A percentile compares a stretch with the other conserved stretches of the same genome.
Evolutionary conservation across 1,140 invertebrate genomes (phyloP).

Genomic region (Conus betulinus): DNA sequence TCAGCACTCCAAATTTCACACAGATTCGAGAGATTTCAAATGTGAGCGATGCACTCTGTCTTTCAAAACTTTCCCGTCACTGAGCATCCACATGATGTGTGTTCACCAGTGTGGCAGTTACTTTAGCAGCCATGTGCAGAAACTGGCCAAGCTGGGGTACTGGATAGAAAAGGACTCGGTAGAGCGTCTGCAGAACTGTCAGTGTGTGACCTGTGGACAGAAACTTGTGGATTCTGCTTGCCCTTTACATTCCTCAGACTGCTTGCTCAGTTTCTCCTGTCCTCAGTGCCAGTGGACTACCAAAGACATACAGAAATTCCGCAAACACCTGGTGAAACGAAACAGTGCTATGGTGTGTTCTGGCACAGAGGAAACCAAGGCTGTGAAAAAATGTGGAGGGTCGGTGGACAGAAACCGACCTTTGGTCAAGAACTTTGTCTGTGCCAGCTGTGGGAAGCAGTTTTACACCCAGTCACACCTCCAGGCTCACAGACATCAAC

Average conservation of each 20-base stretch:
- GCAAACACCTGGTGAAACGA: not conserved
- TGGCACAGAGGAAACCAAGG: not conserved
- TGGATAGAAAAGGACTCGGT: not conserved
- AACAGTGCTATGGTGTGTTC: not conserved
- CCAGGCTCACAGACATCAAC: slow-evolving; percentile 1
- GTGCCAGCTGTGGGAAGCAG: not conserved
- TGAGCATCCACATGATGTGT: not conserved
- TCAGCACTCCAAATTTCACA: not conserved
- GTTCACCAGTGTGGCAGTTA: not conserved
- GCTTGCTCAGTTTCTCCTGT: not conserved
- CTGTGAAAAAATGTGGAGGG: not conserved
- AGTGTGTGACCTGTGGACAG: not conserved
- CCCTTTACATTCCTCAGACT: not conserved
- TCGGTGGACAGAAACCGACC: not conserved
- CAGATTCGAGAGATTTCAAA: not conserved
- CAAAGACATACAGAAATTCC: not conserved
- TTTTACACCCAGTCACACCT: not conserved
- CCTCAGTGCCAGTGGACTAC: not conserved
- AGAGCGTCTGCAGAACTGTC: not conserved
- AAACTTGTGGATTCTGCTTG: not conserved
- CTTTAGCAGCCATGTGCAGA: not conserved
- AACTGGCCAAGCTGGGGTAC: not conserved
- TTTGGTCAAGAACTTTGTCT: not conserved
- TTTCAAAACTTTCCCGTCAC: not conserved
- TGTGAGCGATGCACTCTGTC: not conserved